Evolutionary conservation across 2,113 vertebrate species (phyloP).

Genomic region (Nymphicus hollandicus): DNA sequence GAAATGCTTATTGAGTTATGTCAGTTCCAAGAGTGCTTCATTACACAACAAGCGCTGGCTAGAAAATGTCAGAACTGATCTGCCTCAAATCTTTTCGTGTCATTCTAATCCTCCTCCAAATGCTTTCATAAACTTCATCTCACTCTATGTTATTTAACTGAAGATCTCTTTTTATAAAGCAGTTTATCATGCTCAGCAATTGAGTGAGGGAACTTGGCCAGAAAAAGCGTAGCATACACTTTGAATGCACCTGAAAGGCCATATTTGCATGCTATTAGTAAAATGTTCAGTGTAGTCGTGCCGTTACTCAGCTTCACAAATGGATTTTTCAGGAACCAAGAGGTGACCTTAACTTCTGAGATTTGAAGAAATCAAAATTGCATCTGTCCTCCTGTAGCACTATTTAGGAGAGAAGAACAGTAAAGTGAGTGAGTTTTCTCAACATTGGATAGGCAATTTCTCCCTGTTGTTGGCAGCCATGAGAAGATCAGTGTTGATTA

Average conservation of each 20-base stretch:
- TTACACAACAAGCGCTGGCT: background rate
- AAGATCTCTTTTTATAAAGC: background rate
- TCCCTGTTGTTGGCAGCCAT: rapidly evolving
- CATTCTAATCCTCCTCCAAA: slow-evolving; percentile 33
- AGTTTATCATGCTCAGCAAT: background rate
- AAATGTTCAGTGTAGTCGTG: background rate
- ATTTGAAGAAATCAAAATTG: background rate
- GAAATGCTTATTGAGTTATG: background rate
- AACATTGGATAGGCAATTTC: background rate
- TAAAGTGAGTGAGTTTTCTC: background rate
- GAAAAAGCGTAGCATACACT: background rate
- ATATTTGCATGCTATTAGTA: background rate
- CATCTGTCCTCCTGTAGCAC: background rate
- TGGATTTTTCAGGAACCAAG: background rate
- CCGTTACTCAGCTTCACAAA: background rate
- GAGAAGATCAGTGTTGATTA: background rate
- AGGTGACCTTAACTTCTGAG: background rate
- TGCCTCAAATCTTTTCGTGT: background rate
- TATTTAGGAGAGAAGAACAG: background rate
- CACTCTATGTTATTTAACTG: slow-evolving; percentile 12
- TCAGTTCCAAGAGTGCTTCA: background rate
- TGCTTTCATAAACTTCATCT: slow-evolving; percentile 12
- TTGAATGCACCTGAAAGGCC: background rate
- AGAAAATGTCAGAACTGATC: slow-evolving; percentile 39
- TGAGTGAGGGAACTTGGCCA: background rate